Evolutionary conservation across 2,113 vertebrate species (phyloP).

Genomic region (Psammodynastes pulverulentus): DNA sequence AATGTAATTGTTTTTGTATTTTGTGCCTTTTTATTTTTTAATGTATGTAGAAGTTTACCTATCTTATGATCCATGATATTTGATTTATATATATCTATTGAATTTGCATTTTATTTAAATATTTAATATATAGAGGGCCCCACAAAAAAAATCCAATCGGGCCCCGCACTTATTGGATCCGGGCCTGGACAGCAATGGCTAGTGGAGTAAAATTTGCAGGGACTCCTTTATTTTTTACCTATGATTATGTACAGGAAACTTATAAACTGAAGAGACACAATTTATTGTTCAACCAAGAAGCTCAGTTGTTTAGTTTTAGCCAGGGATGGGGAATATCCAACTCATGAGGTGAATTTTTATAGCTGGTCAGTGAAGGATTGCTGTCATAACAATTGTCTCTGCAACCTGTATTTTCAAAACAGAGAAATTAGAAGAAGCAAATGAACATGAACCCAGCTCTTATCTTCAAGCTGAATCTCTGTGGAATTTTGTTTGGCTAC

Average conservation of each 20-base stretch:
- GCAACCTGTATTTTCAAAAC: neutral
- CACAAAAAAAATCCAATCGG: too few species aligned
- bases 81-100: too few species aligned
- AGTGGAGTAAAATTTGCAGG: too few species aligned
- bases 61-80: too few species aligned
- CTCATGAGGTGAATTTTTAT: neutral
- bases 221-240: too few species aligned
- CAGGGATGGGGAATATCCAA: neutral
- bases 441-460: neutral
- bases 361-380: neutral
- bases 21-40: too few species aligned
- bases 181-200: too few species aligned
- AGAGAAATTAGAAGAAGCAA: neutral
- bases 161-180: too few species aligned
- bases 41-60: too few species aligned
- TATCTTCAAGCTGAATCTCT: neutral
- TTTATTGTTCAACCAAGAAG: neutral
- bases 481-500: neutral
- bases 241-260: neutral
- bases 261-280: neutral
- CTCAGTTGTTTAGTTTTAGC: neutral
- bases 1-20: too few species aligned
- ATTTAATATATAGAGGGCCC: too few species aligned
- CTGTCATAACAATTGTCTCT: neutral
- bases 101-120: too few species aligned